A percentile compares a stretch with the other conserved stretches of the same genome.
phyloP scores from a whole-genome alignment of 2,113 vertebrate species.

The Nerophis ophidion region DNA sequence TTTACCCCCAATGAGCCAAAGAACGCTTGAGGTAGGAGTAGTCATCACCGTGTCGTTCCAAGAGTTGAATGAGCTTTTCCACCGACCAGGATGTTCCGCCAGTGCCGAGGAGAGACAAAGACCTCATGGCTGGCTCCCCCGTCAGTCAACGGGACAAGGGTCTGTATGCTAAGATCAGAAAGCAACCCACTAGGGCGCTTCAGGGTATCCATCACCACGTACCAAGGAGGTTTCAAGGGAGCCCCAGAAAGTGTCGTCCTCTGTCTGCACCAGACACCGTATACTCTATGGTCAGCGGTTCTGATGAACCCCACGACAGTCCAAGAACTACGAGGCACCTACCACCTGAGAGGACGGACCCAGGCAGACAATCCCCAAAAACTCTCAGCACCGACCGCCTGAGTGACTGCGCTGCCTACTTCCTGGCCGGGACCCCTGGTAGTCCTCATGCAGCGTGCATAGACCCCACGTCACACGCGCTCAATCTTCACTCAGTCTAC shows the following conservation, averaged over 20 bases:
- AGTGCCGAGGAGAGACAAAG: conserved; percentile 55
- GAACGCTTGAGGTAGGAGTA: conserved; percentile 28
- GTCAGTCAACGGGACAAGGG: conserved; percentile 21
- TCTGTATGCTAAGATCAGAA: conserved; percentile 65
- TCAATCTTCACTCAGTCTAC: conserved; percentile 32
- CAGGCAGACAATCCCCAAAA: conserved; percentile 10
- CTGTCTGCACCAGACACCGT: conserved; percentile 5
- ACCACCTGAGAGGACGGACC: conserved; percentile 8
- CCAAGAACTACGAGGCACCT: conserved; percentile 44
- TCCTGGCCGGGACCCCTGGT: conserved; percentile 45
- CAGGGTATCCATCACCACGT: conserved; percentile 9
- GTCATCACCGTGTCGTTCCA: background rate
- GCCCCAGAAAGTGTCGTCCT: conserved; percentile 8
- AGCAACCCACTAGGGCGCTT: conserved; percentile 28
- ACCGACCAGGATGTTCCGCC: conserved; percentile 53
- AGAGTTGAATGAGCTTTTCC: conserved; percentile 11
- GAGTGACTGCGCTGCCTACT: conserved; percentile 40
- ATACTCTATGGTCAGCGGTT: conserved; percentile 54
- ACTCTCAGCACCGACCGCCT: conserved; percentile 47
- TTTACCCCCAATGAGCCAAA: conserved; percentile 45
- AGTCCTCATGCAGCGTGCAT: conserved; percentile 8
- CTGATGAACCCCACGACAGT: conserved; percentile 16
- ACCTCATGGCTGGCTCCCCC: conserved; percentile 20
- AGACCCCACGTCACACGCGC: background rate
- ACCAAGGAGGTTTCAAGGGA: conserved; percentile 4